Evolutionary conservation across 2,113 vertebrate genomes (phyloP).

Genomic region (Platysternon megacephalum): DNA sequence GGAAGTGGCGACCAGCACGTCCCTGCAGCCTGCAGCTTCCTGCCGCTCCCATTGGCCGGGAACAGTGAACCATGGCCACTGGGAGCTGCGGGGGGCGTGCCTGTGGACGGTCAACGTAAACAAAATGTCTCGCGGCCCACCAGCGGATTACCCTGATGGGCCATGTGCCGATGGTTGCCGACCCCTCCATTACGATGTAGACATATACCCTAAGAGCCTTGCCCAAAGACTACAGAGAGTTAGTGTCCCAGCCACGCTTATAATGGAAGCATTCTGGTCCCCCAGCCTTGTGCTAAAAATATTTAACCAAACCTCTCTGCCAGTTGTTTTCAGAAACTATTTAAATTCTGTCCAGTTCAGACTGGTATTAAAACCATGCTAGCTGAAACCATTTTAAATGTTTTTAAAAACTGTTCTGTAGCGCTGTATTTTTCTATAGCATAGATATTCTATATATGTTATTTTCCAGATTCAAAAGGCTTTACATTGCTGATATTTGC

Average conservation of each 20-base stretch:
- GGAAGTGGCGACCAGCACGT: too few species aligned
- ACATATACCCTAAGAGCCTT: too few species aligned
- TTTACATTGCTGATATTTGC: neutral
- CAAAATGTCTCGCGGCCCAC: too few species aligned
- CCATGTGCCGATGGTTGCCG: too few species aligned
- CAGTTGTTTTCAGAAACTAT: neutral
- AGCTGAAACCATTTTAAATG: neutral
- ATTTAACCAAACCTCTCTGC: neutral
- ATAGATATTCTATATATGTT: neutral
- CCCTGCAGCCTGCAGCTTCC: too few species aligned
- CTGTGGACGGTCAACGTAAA: too few species aligned
- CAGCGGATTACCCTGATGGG: too few species aligned
- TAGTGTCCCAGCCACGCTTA: neutral
- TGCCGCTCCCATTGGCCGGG: too few species aligned
- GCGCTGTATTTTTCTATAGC: neutral
- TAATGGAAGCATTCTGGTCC: neutral
- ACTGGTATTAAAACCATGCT: rapidly evolving
- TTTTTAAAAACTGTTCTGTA: neutral
- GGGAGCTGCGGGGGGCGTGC: too few species aligned
- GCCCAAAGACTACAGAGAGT: neutral
- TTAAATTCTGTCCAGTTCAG: neutral
- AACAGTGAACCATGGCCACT: too few species aligned
- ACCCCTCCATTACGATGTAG: too few species aligned
- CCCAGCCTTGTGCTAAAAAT: neutral
- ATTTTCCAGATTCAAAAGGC: neutral